Evolutionary conservation across 2,113 vertebrate genomes (phyloP).

Genomic region (Barbus barbus): DNA sequence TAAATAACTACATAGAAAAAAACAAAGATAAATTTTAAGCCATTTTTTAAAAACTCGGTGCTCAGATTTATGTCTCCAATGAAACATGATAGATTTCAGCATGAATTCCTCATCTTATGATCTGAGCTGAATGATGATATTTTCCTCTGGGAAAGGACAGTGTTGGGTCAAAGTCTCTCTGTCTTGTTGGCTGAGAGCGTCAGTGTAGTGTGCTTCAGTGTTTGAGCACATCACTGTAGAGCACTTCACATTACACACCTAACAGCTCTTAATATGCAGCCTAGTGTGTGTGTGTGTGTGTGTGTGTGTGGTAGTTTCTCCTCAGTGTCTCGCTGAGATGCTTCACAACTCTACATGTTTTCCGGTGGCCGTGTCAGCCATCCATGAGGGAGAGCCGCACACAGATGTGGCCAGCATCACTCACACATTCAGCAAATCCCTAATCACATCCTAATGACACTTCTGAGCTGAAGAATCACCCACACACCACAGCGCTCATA

Average conservation of each 20-base stretch:
- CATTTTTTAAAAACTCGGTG: too few species aligned
- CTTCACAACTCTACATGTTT: not conserved
- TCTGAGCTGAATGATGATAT: not conserved
- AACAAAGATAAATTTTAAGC: too few species aligned
- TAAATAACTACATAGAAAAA: too few species aligned
- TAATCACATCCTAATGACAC: not conserved
- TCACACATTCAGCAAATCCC: not conserved
- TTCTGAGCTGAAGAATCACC: not conserved
- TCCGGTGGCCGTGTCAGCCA: not conserved
- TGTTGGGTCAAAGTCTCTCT: not conserved
- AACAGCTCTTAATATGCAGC: not conserved
- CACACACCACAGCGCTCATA: not conserved
- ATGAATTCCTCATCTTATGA: not conserved
- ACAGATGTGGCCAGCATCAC: not conserved
- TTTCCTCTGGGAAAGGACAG: not conserved
- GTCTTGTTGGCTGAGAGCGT: not conserved
- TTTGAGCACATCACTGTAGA: slow-evolving; percentile 8
- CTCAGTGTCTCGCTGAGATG: too few species aligned
- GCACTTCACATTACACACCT: not conserved
- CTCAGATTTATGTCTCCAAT: not conserved
- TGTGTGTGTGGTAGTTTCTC: not conserved
- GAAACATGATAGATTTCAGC: not conserved
- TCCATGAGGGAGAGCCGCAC: not conserved
- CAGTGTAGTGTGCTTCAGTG: not conserved
- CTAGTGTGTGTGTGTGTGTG: not conserved